Evolutionary conservation across 1,140 invertebrate species (phyloP), one percentile per base, ranked within the genome.

Genomic region (Paralvinella palmiformis): DNA sequence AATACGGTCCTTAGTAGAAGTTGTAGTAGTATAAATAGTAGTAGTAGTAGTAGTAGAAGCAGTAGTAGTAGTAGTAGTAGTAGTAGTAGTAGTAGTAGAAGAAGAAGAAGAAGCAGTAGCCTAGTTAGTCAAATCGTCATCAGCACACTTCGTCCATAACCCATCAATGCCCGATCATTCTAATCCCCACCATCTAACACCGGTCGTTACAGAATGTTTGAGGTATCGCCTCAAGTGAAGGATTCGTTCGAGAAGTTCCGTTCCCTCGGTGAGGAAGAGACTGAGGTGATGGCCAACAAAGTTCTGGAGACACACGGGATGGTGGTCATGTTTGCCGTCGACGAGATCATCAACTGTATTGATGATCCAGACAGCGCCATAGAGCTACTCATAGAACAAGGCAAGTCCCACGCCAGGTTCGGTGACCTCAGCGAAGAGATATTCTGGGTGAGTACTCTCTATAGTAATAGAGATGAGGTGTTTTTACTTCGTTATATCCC

Each of bases 261-360:
- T n/a, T 24, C 58, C 4, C 20, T 60, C 20, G 58, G 44, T 33
- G 10, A 10, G 22, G 24, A 13, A 7, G 13, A 22, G 24, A 41
- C 37, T 41, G 58, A 60, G 27, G 7, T 65, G 35, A 33, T 32
- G 45, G 45, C 62, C 33, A 65, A 37, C 48, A 35, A 37, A 10
- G 57, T 61, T 6, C 44, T 65, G 41, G 45, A 50, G 7, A 58
- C 56, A 15, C 64, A 65, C 32, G 64, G 64, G 20, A 45, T 65
- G 36, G 64, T 60, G 2, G 64, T 65, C 15, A 65, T 65, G 64
- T 62, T 36, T 29, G 56, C 64, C 57, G 32, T 65, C 27, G 64
- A 65, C 24, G 64, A 65, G 50, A 65, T 65, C 24, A 44, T 65
- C 44, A 33, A n/a, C 17, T 36, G 62, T 33, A n/a, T 65, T 10